A percentile compares a stretch with the other conserved stretches of the same genome.
Conservation (phyloP, 2,888 invertebrate species). For the Clepsis dumicolana region DNA sequence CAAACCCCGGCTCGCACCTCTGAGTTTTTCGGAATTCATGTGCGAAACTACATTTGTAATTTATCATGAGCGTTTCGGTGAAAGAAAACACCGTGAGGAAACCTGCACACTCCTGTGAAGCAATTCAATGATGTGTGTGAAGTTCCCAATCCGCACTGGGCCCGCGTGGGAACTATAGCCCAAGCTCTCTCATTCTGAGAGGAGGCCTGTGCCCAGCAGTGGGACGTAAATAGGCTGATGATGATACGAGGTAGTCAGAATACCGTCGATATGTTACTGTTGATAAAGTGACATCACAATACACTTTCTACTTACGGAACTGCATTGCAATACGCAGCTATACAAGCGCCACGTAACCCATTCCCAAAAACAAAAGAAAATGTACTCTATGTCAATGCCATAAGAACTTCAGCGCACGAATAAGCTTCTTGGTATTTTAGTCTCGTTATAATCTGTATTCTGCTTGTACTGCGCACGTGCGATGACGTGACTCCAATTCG, state of each 20-base stretch:
- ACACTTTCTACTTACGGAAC: conserved; percentile 41
- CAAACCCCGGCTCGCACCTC: too few species aligned
- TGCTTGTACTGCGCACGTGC: conserved; percentile 73
- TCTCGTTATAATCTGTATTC: conserved; percentile 67
- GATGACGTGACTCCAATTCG: conserved; percentile 81
- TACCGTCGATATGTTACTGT: conserved; percentile 31
- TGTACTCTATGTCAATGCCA: conserved; percentile 40
- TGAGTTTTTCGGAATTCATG: too few species aligned
- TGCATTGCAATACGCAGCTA: conserved; percentile 32
- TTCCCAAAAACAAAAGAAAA: not conserved
- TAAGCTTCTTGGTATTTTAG: conserved; percentile 34
- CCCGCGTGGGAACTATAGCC: too few species aligned
- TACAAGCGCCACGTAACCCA: not conserved
- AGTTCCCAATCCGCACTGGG: too few species aligned
- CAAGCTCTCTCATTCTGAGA: too few species aligned
- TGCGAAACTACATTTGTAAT: too few species aligned
- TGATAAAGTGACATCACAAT: conserved; percentile 35
- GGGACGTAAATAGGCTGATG: too few species aligned
- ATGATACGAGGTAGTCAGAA: too few species aligned
- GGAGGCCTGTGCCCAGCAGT: not conserved
- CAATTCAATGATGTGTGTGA: too few species aligned
- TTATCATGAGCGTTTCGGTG: too few species aligned
- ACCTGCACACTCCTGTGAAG: too few species aligned
- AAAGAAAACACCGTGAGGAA: too few species aligned
- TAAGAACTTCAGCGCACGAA: conserved; percentile 23